Base-by-base conservation (phyloP, 1,140 invertebrate genomes). In the Drepana arcuata region DNA sequence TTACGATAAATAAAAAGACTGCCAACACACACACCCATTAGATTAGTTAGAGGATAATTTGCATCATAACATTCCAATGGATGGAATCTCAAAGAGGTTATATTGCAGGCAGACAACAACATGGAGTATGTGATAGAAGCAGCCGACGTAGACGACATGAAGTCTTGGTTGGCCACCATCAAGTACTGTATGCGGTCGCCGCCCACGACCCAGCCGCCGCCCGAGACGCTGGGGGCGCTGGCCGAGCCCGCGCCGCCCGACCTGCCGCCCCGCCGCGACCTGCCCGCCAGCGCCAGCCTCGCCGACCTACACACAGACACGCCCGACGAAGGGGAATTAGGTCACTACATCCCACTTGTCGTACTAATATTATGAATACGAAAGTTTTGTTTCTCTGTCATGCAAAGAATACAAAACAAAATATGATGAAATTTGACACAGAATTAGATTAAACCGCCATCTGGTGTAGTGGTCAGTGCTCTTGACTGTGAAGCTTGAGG, bases 111-210 rank as follows among this genome's bases (percentile, higher is more conserved):
- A 15, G 92, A 94, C 61, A 93, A 95, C 63, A 94, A 92, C 54
- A 93, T 95, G 87, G 96, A 99, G 71, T 97, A 97, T 84, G 95
- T 99, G 14, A 96, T 99, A 59, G 95, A 98, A 74, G 95, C 95
- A 14, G 88, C 91, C 21, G 93, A 95, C 72, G 88, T 91, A 0
- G 89, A 91, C 33, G 95, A 98, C 52, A 96, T 98, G 93, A 89
- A 91, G 53, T 91, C 90, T 9, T 97, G 95, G 95, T 69, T 97
- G 29, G 88, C 91, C 1, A 92, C 90, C 1, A 93, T 97, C 28
- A 91, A 90, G 45, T 91, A 92, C 46, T 95, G 93, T 56, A 95
- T 95, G 91, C 73, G 90, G 25, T 88, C 87, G 11, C 86, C 86
- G 4, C 87, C 87, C 9, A 86, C 87, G 1, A 85, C 84, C 35